Base-by-base conservation (phyloP, 2,797 vertebrate genomes). In the Platyrinchus mystaceus region DNA sequence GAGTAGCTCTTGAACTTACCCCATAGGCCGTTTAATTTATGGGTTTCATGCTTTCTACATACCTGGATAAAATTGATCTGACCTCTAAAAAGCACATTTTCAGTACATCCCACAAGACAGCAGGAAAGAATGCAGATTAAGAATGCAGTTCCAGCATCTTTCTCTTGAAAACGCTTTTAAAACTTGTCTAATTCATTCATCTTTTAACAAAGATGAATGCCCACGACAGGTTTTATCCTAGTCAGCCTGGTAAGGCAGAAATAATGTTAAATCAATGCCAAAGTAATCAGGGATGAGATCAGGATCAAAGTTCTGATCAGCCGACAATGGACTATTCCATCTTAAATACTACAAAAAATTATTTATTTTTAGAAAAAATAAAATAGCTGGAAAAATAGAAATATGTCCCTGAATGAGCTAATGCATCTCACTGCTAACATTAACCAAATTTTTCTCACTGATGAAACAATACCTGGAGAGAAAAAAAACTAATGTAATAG, bases 101-200 rank as follows among this genome's bases (percentile, higher is more conserved):
- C 92, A 96, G 94, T 95, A 95, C 88, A 96, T 92, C 71, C 74
- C 94, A 96, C 96, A 97, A 97, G 97, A 96, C 89, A 97, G 96
- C 90, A 94, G 95, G 96, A 97, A 94, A 92, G 91, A 97, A 97
- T 97, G 95, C 96, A 97, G 91, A 97, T 95, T 96, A 97, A 95
- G 97, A 97, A 97, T 95, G 95, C 92, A 93, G 95, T 97, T 97
- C 97, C 96, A 97, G 95, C 90, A 97, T 90, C 95, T 96, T 97
- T 95, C 91, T 97, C 94, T 97, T 97, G 97, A 97, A 97, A 97
- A 98, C 96, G 96, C 97, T 97, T 98, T 97, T 97, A 97, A 97
- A 97, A 94, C 86, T 86, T 95, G 93, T 96, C 95, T 97, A 91
- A 84, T 66, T 94, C 94, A 97, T 97, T 97, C 95, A 95, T 97